Conservation (phyloP, 2,113 vertebrate genomes). For the Sakesphorus luctuosus region DNA sequence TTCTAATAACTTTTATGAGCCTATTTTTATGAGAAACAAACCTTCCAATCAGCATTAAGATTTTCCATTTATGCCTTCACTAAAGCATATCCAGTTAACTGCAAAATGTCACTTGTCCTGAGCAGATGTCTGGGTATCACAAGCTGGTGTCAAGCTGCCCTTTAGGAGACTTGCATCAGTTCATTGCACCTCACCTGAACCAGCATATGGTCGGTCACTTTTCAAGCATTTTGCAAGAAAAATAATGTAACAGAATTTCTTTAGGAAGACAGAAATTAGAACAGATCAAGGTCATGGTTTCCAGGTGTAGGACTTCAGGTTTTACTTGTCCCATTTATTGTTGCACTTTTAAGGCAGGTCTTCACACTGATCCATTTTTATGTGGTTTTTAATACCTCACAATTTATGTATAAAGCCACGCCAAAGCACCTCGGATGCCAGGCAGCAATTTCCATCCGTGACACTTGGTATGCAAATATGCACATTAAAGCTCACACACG, state of each 20-base stretch:
- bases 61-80: not conserved
- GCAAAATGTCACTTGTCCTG: conserved; percentile 6
- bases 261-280: not conserved
- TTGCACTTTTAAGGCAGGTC: not conserved
- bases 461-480: not conserved
- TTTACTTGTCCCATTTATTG: not conserved
- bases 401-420: not conserved
- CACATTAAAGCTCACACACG: conserved; percentile 21
- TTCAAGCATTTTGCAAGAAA: not conserved
- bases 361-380: not conserved
- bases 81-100: conserved; percentile 28
- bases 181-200: not conserved
- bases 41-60: conserved; percentile 26
- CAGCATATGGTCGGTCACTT: not conserved
- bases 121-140: not conserved
- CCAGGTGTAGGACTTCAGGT: not conserved
- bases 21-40: conserved; percentile 40
- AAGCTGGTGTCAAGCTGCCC: not conserved
- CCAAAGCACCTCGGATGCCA: not conserved
- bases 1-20: conserved; percentile 42
- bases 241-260: not conserved
- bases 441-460: not conserved
- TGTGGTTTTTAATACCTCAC: not conserved
- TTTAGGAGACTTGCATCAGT: not conserved
- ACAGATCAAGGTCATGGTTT: not conserved